Percentiles rank a stretch among this genome's conserved stretches.
These are phyloP conservation scores for Cydia splendana DNA, from an alignment of 1,140 invertebrate genomes.

Conservation along the genomic window DNA sequence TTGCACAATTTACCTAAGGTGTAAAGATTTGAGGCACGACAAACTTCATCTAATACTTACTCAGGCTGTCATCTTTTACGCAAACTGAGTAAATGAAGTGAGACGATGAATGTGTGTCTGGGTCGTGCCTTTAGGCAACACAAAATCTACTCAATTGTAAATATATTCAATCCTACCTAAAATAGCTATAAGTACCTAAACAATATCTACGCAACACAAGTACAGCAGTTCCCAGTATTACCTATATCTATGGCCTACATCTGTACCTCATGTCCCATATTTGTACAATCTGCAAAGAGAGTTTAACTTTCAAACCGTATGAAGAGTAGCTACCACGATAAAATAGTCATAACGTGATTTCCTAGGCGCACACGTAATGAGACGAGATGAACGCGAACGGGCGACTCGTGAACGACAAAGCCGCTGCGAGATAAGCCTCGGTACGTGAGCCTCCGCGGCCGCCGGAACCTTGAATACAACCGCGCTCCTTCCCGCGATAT, in stretches of 20 bases:
- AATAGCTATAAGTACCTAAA: too few relatives aligned
- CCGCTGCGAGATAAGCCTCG: conserved; percentile 69
- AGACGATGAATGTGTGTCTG: background rate
- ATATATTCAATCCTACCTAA: too few relatives aligned
- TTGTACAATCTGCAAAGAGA: background rate
- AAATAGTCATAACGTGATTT: conserved; percentile 40
- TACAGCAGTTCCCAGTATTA: too few relatives aligned
- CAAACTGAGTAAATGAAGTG: background rate
- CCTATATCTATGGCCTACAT: too few relatives aligned
- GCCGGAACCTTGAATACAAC: conserved; percentile 68
- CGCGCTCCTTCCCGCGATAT: conserved; percentile 70
- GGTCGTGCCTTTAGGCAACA: background rate
- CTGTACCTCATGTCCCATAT: background rate
- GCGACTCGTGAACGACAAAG: conserved; percentile 65
- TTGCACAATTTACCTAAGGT: background rate
- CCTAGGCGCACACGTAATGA: conserved; percentile 51
- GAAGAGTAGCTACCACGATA: background rate
- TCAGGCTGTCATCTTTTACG: background rate
- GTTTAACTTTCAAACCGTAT: conserved; percentile 17
- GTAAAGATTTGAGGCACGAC: background rate
- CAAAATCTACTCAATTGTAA: too few relatives aligned
- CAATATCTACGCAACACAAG: too few relatives aligned
- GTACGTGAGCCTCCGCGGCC: conserved; percentile 65
- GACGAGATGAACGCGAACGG: conserved; percentile 44
- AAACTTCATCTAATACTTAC: background rate